Percentiles rank a stretch among this genome's conserved stretches.
phyloP scores from a whole-genome alignment of 2,888 invertebrate genomes.

The Bhutanitis thaidina region DNA sequence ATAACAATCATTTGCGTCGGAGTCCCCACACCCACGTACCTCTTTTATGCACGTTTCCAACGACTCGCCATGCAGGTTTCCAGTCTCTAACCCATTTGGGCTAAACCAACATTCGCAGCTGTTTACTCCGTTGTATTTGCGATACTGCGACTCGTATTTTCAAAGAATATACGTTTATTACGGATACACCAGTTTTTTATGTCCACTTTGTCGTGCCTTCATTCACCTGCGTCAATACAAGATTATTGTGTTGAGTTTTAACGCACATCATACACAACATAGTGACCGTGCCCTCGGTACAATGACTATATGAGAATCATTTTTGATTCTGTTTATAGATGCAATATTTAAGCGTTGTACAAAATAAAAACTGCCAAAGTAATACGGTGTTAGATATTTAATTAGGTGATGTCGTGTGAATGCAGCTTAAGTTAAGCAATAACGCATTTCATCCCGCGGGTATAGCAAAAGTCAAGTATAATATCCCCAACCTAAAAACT shows the following conservation, averaged over 20 bases:
- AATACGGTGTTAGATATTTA: no score
- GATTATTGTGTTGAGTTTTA: constrained; percentile 11
- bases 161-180: neutral
- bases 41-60: neutral
- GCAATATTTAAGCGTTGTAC: no score
- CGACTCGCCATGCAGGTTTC: neutral
- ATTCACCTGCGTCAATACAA: constrained; percentile 12
- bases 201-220: neutral
- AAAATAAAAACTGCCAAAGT: no score
- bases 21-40: neutral
- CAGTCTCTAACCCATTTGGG: neutral
- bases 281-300: neutral
- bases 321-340: neutral
- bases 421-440: no score
- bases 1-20: neutral
- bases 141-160: neutral
- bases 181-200: neutral
- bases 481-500: no score
- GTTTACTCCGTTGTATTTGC: neutral
- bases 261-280: constrained; percentile 12
- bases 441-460: no score
- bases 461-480: no score
- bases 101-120: neutral
- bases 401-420: no score
- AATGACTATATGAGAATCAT: neutral